phyloP scores from a whole-genome alignment of 2,888 invertebrate genomes.

The Pterostichus niger region DNA sequence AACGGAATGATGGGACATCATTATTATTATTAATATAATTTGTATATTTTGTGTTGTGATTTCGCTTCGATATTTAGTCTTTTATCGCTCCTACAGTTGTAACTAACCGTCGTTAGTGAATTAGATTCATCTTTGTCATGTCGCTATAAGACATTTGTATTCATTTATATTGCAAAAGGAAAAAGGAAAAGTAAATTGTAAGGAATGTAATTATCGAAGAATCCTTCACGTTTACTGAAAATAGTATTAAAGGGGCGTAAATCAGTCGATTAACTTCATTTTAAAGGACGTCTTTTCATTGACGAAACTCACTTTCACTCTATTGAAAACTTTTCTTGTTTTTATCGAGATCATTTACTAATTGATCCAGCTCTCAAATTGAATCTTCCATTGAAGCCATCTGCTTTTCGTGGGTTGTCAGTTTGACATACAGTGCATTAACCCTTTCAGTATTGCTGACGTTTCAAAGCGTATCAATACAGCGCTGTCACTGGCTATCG shows the following conservation, averaged over 20 bases:
- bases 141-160: too few species aligned
- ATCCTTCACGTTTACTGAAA: too few species aligned
- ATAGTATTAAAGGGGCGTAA: not conserved
- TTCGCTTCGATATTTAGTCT: too few species aligned
- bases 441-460: conserved; percentile 40
- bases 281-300: not conserved
- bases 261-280: conserved; percentile 22
- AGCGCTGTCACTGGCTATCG: conserved; percentile 25
- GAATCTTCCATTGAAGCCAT: conserved; percentile 20
- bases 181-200: too few species aligned
- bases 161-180: too few species aligned
- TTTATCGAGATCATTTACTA: conserved; percentile 31
- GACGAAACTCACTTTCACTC: not conserved
- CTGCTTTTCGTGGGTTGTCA: conserved; percentile 17
- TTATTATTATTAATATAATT: too few species aligned
- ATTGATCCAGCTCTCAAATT: conserved; percentile 14
- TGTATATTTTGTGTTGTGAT: too few species aligned
- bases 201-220: too few species aligned
- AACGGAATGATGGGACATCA: too few species aligned
- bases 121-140: too few species aligned
- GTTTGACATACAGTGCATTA: conserved; percentile 29
- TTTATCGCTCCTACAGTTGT: too few species aligned
- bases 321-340: conserved; percentile 25
- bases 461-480: conserved; percentile 40
- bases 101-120: too few species aligned